Conservation (phyloP, 2,113 vertebrate genomes). For the Alethe castanea region DNA sequence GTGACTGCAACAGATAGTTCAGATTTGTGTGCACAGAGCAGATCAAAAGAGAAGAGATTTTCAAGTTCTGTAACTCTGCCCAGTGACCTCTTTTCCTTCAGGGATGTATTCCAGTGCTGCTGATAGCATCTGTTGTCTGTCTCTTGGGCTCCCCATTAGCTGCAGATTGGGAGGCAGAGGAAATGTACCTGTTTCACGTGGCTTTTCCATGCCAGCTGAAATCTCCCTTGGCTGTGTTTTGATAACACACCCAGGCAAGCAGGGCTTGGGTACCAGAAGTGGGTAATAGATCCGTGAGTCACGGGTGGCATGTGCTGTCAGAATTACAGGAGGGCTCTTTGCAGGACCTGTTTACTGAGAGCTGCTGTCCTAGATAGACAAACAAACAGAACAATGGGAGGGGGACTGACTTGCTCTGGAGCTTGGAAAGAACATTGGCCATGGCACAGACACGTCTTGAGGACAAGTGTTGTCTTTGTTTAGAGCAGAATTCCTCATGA, state of each 20-base stretch:
- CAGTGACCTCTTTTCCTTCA: conserved; percentile 35
- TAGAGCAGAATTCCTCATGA: not conserved
- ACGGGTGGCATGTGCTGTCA: not conserved
- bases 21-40: not conserved
- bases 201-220: not conserved
- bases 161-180: not conserved
- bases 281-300: conserved; percentile 15
- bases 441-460: not conserved
- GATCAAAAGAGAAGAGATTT: not conserved
- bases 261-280: conserved; percentile 17
- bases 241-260: conserved; percentile 28
- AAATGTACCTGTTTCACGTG: conserved; percentile 9
- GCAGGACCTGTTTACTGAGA: conserved; percentile 36
- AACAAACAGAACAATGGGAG: not conserved
- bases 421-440: not conserved
- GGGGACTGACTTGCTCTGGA: not conserved
- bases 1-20: not conserved
- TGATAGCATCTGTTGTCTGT: conserved; percentile 37
- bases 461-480: not conserved
- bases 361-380: not conserved
- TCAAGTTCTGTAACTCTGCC: not conserved
- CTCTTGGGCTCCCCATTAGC: not conserved
- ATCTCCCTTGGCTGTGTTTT: conserved; percentile 5
- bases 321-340: conserved; percentile 6
- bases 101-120: not conserved